Conservation (phyloP, 92 coral and sea anemone species). For the Actinernus sp. region DNA sequence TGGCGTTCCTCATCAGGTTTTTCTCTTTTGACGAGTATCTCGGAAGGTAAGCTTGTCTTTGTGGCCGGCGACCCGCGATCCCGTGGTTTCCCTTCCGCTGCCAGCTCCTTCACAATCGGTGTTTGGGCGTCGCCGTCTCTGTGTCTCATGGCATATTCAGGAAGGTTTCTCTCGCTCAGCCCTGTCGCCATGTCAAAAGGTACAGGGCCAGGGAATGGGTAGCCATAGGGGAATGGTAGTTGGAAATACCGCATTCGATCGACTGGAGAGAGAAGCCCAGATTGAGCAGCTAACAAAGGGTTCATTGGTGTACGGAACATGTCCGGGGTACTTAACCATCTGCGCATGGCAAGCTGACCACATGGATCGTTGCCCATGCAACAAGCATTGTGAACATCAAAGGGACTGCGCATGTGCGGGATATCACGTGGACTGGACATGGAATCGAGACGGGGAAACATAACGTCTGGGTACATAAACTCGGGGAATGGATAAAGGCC, state of each 20-base stretch:
- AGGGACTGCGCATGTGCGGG: constrained; percentile 59
- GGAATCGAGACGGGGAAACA: constrained; percentile 77
- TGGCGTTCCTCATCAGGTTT: constrained; percentile 16
- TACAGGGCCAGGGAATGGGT: constrained; percentile 65
- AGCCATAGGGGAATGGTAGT: constrained; percentile 74
- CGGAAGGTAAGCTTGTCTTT: constrained; percentile 11
- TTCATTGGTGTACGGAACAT: constrained; percentile 79
- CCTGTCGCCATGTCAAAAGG: constrained; percentile 80
- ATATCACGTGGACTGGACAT: constrained; percentile 64
- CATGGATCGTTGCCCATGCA: constrained; percentile 70
- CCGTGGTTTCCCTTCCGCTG: neutral
- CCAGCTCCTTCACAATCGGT: constrained; percentile 11
- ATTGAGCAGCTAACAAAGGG: constrained; percentile 79
- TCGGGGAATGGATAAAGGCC: constrained; percentile 83
- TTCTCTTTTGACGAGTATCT: constrained; percentile 54
- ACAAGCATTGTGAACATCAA: constrained; percentile 80
- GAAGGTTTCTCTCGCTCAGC: constrained; percentile 66
- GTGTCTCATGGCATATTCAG: constrained; percentile 41
- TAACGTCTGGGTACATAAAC: constrained; percentile 87
- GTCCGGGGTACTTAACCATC: constrained; percentile 84
- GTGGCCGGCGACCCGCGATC: constrained; percentile 30
- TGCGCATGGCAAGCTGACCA: constrained; percentile 82
- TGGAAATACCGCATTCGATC: constrained; percentile 85
- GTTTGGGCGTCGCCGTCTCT: constrained; percentile 6
- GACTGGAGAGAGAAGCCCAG: constrained; percentile 77